Base-by-base conservation (phyloP, 2,888 invertebrate species). In the Melangyna quadrimaculata region DNA sequence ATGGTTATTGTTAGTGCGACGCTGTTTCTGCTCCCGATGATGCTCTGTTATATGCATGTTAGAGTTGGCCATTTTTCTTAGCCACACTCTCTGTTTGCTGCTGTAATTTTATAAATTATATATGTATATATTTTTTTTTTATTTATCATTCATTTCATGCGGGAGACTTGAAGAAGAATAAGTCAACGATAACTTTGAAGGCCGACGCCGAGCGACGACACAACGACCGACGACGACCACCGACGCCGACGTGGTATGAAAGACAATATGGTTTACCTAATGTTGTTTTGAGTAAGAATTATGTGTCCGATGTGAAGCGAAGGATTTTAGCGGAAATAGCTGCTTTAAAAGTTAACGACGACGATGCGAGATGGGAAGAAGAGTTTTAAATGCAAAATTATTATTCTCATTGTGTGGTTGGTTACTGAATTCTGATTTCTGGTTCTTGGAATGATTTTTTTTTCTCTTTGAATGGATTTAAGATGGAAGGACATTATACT, bases 211-310 rank as follows among this genome's bases (percentile, higher is more conserved):
- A n/a, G n/a, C n/a, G n/a, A n/a, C n/a, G n/a, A n/a, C n/a, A n/a
- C n/a, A n/a, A n/a, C n/a, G n/a, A n/a, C n/a, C n/a, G n/a, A n/a
- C n/a, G n/a, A n/a, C n/a, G n/a, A n/a, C n/a, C n/a, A n/a, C n/a
- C n/a, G n/a, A n/a, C n/a, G n/a, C n/a, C n/a, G n/a, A n/a, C n/a
- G n/a, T 83, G 63, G 72, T 59, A 51, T 57, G 59, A 27, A 55
- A 51, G 3, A 37, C 48, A 67, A 35, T 24, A 45, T 55, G 78
- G 78, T 71, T 70, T 74, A 71, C 79, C 75, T 79, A 84, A 84
- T 84, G 79, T 71, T 67, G 67, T 79, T 84, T 84, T 84, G 79
- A 80, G 84, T 75, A 80, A 72, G 84, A 84, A 72, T 80, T 84
- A 84, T 84, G 79, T 45, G 79, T n/a, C 19, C 24, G 27, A 32